phyloP scores from a whole-genome alignment of 2,888 invertebrate species.

The Salticus scenicus region DNA sequence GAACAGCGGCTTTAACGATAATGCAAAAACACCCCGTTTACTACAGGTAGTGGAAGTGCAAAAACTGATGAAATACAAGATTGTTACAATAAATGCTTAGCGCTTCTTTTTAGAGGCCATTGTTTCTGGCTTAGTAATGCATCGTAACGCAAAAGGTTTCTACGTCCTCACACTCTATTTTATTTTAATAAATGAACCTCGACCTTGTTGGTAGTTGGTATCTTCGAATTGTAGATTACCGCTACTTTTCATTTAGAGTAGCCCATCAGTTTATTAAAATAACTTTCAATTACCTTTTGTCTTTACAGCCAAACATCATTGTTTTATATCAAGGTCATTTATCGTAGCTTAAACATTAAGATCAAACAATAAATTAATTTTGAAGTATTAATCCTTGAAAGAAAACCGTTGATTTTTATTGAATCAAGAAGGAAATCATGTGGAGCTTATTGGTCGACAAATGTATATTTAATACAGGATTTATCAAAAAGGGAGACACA shows the following conservation, averaged over 20 bases:
- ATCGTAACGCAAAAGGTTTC: neutral
- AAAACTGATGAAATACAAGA: slow-evolving; percentile 55
- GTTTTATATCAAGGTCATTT: too few species aligned
- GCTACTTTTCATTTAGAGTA: neutral
- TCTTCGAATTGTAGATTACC: neutral
- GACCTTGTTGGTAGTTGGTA: neutral
- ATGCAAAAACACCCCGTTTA: too few species aligned
- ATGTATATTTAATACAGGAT: too few species aligned
- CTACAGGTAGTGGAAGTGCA: slow-evolving; percentile 44
- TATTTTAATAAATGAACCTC: neutral
- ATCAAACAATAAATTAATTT: too few species aligned
- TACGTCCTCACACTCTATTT: neutral
- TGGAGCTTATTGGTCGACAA: too few species aligned
- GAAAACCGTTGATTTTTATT: too few species aligned
- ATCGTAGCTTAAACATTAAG: too few species aligned
- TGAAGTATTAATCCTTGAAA: too few species aligned
- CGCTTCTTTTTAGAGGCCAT: neutral
- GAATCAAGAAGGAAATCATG: too few species aligned
- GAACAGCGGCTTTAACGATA: slow-evolving; percentile 15
- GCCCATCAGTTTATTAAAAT: neutral
- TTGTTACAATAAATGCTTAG: slow-evolving; percentile 7
- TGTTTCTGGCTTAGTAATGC: neutral
- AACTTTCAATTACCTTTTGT: neutral
- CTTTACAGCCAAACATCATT: too few species aligned
- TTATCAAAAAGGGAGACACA: too few species aligned